Conservation (phyloP, 2,113 vertebrate species). For the Pygoscelis antarcticus region DNA sequence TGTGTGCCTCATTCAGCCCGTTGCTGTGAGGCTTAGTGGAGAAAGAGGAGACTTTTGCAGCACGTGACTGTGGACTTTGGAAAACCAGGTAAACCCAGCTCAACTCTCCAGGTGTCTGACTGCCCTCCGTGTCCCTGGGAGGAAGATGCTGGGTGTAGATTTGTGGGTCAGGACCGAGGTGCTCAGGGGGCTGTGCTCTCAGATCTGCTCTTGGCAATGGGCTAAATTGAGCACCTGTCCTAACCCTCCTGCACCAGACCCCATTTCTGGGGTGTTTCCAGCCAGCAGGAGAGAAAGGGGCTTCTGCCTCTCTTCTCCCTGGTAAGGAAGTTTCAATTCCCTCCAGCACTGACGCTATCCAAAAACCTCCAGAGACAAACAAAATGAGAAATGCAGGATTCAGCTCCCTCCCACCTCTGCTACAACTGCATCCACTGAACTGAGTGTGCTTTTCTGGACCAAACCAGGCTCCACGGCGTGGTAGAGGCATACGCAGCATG, state of each 20-base stretch:
- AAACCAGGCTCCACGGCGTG: accelerated
- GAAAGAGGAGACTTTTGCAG: not conserved
- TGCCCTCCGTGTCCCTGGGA: not conserved
- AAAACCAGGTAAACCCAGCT: not conserved
- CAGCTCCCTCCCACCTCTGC: not conserved
- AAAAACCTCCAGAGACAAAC: not conserved
- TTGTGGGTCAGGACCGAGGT: not conserved
- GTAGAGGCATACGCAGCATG: no score
- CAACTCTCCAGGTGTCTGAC: not conserved
- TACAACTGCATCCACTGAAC: not conserved
- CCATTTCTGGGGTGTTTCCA: not conserved
- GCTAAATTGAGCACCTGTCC: not conserved
- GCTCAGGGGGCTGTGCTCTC: not conserved
- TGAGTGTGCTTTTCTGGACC: not conserved
- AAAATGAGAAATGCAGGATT: not conserved
- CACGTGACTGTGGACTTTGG: not conserved
- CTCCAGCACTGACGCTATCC: not conserved
- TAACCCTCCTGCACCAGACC: not conserved
- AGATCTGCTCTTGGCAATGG: not conserved
- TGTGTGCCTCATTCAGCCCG: not conserved
- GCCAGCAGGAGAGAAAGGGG: not conserved
- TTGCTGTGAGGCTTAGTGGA: not conserved
- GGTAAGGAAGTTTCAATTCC: not conserved
- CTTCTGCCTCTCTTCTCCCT: not conserved
- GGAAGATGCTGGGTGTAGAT: not conserved